Evolutionary conservation across 64 coral and sea anemone species (phyloP).

Genomic region (Montipora foliosa): DNA sequence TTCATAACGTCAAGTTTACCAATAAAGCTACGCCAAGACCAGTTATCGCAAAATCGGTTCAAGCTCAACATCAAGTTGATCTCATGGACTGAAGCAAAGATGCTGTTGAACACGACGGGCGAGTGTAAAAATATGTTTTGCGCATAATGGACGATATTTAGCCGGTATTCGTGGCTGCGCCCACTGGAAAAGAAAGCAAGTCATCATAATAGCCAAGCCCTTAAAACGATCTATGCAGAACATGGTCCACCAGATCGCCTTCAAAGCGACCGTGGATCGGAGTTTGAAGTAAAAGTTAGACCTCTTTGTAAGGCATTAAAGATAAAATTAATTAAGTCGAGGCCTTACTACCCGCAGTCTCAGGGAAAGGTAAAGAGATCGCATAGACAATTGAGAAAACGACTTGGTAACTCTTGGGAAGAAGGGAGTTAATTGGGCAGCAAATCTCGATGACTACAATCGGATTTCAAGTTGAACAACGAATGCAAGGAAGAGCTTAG

Average conservation of each 20-base stretch:
- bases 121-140: slow-evolving; percentile 55
- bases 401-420: slow-evolving; percentile 38
- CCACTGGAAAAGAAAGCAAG: slow-evolving; percentile 43
- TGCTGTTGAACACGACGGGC: slow-evolving; percentile 25
- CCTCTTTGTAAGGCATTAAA: not conserved
- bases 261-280: slow-evolving; percentile 24
- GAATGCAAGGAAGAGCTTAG: slow-evolving; percentile 61
- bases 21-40: slow-evolving; percentile 50
- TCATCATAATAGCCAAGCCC: not conserved
- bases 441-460: slow-evolving; percentile 27
- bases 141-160: slow-evolving; percentile 47
- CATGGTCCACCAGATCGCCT: slow-evolving; percentile 41
- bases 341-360: slow-evolving; percentile 61
- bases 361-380: slow-evolving; percentile 58
- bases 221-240: slow-evolving; percentile 13
- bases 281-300: slow-evolving; percentile 43
- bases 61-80: slow-evolving; percentile 57
- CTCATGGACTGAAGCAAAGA: slow-evolving; percentile 43
- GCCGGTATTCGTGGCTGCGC: slow-evolving; percentile 51
- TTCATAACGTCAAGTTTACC: slow-evolving; percentile 32
- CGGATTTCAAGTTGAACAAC: slow-evolving; percentile 41
- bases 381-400: slow-evolving; percentile 11
- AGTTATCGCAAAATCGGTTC: slow-evolving; percentile 36
- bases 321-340: not conserved
- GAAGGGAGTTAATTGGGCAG: slow-evolving; percentile 57